A percentile compares a stretch with the other conserved stretches of the same genome.
Evolutionary conservation across 2,888 invertebrate genomes (phyloP).

Genomic region (Colletes collaris): DNA sequence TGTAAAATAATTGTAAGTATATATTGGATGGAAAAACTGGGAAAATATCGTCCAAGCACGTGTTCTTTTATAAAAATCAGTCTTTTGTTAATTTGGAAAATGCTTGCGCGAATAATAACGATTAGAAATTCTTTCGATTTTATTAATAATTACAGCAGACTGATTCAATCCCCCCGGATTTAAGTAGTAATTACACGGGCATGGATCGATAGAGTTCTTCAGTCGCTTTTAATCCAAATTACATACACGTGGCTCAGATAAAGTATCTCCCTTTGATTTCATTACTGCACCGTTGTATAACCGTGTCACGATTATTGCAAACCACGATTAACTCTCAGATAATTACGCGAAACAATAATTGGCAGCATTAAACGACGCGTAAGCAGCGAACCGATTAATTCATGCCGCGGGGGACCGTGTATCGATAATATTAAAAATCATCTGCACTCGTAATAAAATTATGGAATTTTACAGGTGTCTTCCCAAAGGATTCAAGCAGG

Average conservation of each 20-base stretch:
- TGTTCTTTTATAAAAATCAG: too few relatives aligned
- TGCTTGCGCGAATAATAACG: background rate
- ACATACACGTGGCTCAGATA: background rate
- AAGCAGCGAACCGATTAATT: too few relatives aligned
- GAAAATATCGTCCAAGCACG: too few relatives aligned
- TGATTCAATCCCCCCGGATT: background rate
- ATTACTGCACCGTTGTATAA: background rate
- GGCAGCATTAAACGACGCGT: too few relatives aligned
- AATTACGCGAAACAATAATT: too few relatives aligned
- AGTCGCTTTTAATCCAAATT: conserved; percentile 1
- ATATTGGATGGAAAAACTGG: too few relatives aligned
- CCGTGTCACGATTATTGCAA: conserved; percentile 17
- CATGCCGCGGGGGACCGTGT: too few relatives aligned
- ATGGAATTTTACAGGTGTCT: too few relatives aligned
- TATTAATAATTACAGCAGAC: conserved; percentile 6
- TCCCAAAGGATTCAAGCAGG: too few relatives aligned
- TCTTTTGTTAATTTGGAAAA: background rate
- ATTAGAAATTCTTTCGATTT: background rate
- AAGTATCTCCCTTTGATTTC: conserved; percentile 2
- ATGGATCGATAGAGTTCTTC: conserved; percentile 14
- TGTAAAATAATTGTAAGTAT: too few relatives aligned
- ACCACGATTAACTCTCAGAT: background rate
- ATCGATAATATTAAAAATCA: too few relatives aligned
- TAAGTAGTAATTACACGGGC: conserved; percentile 1
- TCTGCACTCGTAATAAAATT: too few relatives aligned